These are phyloP conservation scores for Mongoloraphidia duomilia DNA, from an alignment of 2,888 invertebrate species.

Conservation along the genomic window DNA sequence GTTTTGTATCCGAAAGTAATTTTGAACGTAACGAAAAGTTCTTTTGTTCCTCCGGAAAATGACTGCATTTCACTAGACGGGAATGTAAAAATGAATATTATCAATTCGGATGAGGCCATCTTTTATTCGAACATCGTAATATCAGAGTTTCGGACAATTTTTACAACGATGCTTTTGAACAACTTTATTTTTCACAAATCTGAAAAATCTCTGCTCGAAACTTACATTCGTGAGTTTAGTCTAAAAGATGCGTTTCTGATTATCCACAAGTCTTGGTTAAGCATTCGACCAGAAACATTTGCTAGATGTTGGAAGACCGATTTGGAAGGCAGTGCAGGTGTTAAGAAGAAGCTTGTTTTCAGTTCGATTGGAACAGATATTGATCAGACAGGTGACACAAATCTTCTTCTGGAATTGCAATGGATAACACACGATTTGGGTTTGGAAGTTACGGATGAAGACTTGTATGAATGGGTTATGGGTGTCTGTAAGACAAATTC, in stretches of 20 bases:
- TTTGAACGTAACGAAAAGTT: constrained; percentile 26
- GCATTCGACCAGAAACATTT: constrained; percentile 29
- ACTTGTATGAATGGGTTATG: constrained; percentile 17
- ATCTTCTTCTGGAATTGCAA: constrained; percentile 19
- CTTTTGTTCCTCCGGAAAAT: constrained; percentile 25
- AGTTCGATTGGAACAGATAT: constrained; percentile 1
- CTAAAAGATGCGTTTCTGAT: constrained; percentile 32
- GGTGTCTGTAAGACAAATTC: neutral
- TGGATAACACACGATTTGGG: constrained; percentile 23
- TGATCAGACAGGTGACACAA: constrained; percentile 2
- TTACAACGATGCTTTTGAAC: constrained; percentile 2
- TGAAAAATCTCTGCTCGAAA: constrained; percentile 9
- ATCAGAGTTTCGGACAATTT: constrained; percentile 4
- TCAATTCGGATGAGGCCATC: neutral
- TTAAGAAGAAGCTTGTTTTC: neutral
- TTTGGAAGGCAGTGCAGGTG: neutral
- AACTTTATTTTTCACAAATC: neutral
- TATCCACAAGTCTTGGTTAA: constrained; percentile 31
- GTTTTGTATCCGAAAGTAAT: constrained; percentile 30
- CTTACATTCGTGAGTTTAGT: constrained; percentile 22
- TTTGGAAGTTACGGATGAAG: constrained; percentile 22
- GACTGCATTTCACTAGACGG: constrained; percentile 28
- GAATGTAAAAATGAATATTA: constrained; percentile 17
- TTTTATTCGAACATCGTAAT: constrained; percentile 1
- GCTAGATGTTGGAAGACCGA: constrained; percentile 23